Conservation (phyloP, 2,888 invertebrate species). For the Itoplectis maculator region DNA sequence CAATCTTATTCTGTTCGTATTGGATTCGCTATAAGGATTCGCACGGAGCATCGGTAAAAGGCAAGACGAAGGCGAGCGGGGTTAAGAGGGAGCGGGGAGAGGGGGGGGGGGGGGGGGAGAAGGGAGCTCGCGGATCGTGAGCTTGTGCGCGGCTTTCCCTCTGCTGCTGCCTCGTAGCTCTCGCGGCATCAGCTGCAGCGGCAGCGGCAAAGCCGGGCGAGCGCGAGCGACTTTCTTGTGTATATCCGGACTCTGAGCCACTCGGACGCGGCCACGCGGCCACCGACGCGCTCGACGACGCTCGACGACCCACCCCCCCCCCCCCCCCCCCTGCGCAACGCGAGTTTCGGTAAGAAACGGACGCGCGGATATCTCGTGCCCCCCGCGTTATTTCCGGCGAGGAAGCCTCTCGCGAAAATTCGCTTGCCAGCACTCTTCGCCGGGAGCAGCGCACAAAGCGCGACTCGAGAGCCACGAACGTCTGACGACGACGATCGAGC, state of each 20-base stretch:
- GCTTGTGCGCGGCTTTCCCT: slow-evolving; percentile 50
- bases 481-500: slow-evolving; percentile 40
- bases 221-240: slow-evolving; percentile 66
- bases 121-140: slow-evolving; percentile 10
- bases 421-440: slow-evolving; percentile 41
- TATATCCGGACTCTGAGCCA: slow-evolving; percentile 54
- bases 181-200: slow-evolving; percentile 66
- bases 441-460: slow-evolving; percentile 17
- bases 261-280: too few relatives aligned
- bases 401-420: slow-evolving; percentile 62
- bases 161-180: slow-evolving; percentile 41
- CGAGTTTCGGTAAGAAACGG: slow-evolving; percentile 64
- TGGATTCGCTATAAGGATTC: slow-evolving; percentile 66
- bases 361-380: slow-evolving; percentile 33
- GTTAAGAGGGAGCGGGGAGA: not conserved
- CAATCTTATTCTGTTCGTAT: slow-evolving; percentile 69
- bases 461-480: slow-evolving; percentile 43
- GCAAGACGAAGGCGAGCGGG: slow-evolving; percentile 25
- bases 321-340: too few relatives aligned
- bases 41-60: slow-evolving; percentile 62
- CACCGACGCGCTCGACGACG: too few relatives aligned
- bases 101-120: not conserved
- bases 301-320: too few relatives aligned
- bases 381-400: slow-evolving; percentile 52
- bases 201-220: slow-evolving; percentile 56